Base-by-base conservation (phyloP, 2,113 vertebrate genomes). In the Notiomystis cincta region DNA sequence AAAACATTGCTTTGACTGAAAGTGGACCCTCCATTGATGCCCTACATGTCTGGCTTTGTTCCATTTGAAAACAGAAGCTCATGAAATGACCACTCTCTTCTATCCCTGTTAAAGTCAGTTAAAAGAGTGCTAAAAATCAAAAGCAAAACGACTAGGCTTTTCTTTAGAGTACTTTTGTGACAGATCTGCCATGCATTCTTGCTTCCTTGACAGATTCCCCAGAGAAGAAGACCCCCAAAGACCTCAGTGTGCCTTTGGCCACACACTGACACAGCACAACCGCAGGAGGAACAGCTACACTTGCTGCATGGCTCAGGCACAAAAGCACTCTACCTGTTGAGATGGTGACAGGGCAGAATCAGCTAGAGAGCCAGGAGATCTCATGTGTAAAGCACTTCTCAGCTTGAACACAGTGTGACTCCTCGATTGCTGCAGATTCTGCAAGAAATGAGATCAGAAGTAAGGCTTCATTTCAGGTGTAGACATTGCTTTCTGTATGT, bases 371-470 rank as follows among this genome's bases (percentile, higher is more conserved):
- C 33, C 95, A 94, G 95, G 25, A 94, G 95, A 83, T 95, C 67
- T 97, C 95, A 97, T 96, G 93, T 92, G 91, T 96, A 96, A 95
- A 77, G 64, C 78, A 94, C 91, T 95, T 96, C 96, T 89, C 87
- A 94, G 93, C 82, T 90, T 87, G 92, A 96, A 67, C 50, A 92
- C 93, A 86, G 58, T 42, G 47, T 15, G 10, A 91, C 50, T 93
- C 82, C 89, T 93, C 11, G 6, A 75, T 0, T 95, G 70, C 57
- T 93, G 82, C 56, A 88, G 87, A 62, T 71, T 95, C 96, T 97
- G 95, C 51, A 97, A 94, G 51, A 91, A 78, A 91, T 30, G 38
- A 96, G 35, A 93, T 80, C 42, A 87, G 54, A 95, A 80, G 70
- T 58, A 83, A 77, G 54, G 42, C 44, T 94, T 91, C 69, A 35